Base-by-base conservation (phyloP, 2,888 invertebrate genomes). In the Hirtodrosophila histrioides region DNA sequence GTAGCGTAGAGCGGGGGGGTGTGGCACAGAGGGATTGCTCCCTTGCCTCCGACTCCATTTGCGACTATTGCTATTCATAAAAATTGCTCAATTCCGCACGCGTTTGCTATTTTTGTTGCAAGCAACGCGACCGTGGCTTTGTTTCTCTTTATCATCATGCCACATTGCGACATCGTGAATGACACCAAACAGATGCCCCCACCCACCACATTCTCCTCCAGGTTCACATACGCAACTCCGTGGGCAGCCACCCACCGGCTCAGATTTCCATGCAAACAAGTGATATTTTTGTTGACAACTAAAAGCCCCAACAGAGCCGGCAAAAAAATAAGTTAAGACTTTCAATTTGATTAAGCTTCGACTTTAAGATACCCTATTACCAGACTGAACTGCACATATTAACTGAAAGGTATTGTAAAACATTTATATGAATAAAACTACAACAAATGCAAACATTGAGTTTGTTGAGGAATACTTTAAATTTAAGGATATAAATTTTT, bases 271-370 rank as follows among this genome's bases (percentile, higher is more conserved):
- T 56, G 71, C 86, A 80, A 86, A 84, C 86, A 74, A 79, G 77
- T 83, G 88, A 83, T 88, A 88, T 83, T 83, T 88, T 88, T 88
- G 86, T 88, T 86, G 83, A 88, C 88, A 86, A 83, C 80, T 73
- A 51, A 75, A 78, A 75, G 49, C 68, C 56, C 65, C 40, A 63
- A 29, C 45, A 45, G 44, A 39, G 55, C 17, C 49, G 9, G 36
- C 40, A 51, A 45, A 68, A 71, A 57, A 72, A 45, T 35, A 39
- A 55, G 43, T 48, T 48, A 43, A 51, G 24, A 27, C 51, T 17
- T 24, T 23, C 11, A 23, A 1, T n/a, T 8, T 1, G 4, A 3
- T 8, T 4, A 7, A 9, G 10, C 27, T 17, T 17, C 1, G 35
- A 44, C 56, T 43, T 2, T 0, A 3, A 11, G 1, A 11, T 65